These are phyloP conservation scores for Semaprochilodus insignis DNA, from an alignment of 2,797 vertebrate species.

Conservation along the genomic window DNA sequence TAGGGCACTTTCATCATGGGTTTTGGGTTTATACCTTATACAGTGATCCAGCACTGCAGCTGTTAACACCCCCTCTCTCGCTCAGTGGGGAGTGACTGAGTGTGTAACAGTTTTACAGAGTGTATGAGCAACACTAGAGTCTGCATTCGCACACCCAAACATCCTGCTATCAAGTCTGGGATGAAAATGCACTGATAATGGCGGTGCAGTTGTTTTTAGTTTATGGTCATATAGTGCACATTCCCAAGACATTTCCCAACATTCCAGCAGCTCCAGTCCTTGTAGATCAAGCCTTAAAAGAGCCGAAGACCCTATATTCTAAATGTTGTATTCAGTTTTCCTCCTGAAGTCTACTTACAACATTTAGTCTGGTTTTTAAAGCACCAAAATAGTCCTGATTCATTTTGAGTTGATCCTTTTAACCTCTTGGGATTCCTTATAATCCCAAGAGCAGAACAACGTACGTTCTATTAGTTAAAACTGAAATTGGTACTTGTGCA, in stretches of 20 bases:
- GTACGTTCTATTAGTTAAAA: no score
- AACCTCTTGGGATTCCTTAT: no score
- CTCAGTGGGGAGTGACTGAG: background rate
- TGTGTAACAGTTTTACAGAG: constrained; percentile 19
- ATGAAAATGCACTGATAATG: background rate
- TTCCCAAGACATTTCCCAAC: background rate
- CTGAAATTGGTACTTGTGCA: no score
- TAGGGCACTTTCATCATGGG: background rate
- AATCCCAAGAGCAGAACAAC: no score
- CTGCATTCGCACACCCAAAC: background rate
- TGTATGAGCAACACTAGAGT: background rate
- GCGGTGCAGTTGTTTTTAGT: no score
- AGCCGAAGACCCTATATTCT: background rate
- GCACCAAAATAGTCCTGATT: no score
- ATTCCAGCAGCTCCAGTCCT: background rate
- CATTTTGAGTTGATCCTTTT: no score
- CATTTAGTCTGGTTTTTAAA: no score
- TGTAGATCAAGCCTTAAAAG: background rate
- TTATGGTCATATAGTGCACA: no score
- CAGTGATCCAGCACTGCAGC: constrained; percentile 54
- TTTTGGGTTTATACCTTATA: background rate
- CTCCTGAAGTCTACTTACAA: background rate
- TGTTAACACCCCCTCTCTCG: constrained; percentile 38
- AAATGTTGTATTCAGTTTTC: background rate
- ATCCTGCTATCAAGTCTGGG: background rate